Percentiles rank a stretch among this genome's conserved stretches.
These are phyloP conservation scores for Mesorhabditis belari DNA, from an alignment of 2,888 invertebrate genomes.

Conservation along the genomic window DNA sequence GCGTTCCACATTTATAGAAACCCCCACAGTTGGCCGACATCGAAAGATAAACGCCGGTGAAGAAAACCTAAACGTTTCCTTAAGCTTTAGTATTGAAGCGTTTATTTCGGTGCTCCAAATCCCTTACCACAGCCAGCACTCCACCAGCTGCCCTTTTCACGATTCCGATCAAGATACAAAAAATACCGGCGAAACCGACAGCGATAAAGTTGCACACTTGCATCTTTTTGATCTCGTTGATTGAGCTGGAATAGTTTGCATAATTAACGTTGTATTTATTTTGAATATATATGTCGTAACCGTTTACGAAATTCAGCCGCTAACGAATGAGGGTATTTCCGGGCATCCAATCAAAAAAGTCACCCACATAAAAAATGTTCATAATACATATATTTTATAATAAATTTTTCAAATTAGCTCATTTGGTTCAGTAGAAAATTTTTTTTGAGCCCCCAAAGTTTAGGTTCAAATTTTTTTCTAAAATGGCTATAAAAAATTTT, in stretches of 20 bases:
- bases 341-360: too few species aligned
- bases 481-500: too few species aligned
- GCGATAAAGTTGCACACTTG: conserved; percentile 38
- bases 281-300: too few species aligned
- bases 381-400: too few species aligned
- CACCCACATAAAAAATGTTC: too few species aligned
- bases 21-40: conserved; percentile 45
- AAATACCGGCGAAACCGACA: conserved; percentile 30
- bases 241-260: conserved; percentile 12
- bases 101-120: background rate
- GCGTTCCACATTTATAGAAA: conserved; percentile 48
- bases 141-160: background rate
- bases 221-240: conserved; percentile 30
- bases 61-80: conserved; percentile 10
- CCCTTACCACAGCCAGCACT: background rate
- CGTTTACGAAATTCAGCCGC: too few species aligned
- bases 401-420: too few species aligned
- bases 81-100: too few species aligned
- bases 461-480: too few species aligned
- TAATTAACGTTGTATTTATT: background rate
- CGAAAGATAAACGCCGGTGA: conserved; percentile 34
- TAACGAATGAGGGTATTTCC: too few species aligned
- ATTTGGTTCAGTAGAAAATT: too few species aligned
- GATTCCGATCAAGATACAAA: conserved; percentile 20
- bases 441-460: too few species aligned